Base-by-base conservation (phyloP, 2,113 vertebrate genomes). In the Hemicordylus capensis region DNA sequence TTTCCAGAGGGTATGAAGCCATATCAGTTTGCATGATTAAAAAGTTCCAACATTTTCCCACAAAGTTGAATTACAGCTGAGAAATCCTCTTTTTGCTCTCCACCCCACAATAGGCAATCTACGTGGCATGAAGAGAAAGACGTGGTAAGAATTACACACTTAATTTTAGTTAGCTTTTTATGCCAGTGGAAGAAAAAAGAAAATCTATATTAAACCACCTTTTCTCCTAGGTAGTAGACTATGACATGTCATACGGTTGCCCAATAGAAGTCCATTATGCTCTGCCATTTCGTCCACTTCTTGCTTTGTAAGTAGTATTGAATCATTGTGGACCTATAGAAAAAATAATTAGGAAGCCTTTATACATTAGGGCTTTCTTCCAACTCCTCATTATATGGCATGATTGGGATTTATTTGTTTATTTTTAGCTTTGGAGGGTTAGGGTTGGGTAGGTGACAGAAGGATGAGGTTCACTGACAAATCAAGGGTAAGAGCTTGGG, bases 231-330 rank as follows among this genome's bases (percentile, higher is more conserved):
- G 76, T 76, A 86, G 37, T 93, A 67, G 59, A 19, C 2, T 94
- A 93, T 75, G 61, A 81, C 14, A 82, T 73, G 90, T 17, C 58
- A 58, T 94, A 92, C 14, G 80, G 92, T 67, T 96, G 95, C 76
- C 92, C 93, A 22, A 2, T 88, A 61, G 88, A 48, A 87, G 42
- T 93, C 46, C 4, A 83, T 66, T 83, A 88, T 42, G 44, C 19
- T 69, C 12, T 70, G 28, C 69, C 67, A 1, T 95, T 95, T 90
- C 83, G 80, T 5, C 93, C 92, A 84, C 0, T 67, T 5, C 3
- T 93, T 89, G 79, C 88, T 42, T 2, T 92, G 90, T 92, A 89
- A 94, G 91, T 94, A 78, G 66, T 22, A 37, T 72, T 39, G 54
- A 19, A 83, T 69, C 83, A 82, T 74, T 80, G 26, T 76, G 46